Evolutionary conservation across 2,888 invertebrate genomes (phyloP).

Genomic region (Nowickia ferox): DNA sequence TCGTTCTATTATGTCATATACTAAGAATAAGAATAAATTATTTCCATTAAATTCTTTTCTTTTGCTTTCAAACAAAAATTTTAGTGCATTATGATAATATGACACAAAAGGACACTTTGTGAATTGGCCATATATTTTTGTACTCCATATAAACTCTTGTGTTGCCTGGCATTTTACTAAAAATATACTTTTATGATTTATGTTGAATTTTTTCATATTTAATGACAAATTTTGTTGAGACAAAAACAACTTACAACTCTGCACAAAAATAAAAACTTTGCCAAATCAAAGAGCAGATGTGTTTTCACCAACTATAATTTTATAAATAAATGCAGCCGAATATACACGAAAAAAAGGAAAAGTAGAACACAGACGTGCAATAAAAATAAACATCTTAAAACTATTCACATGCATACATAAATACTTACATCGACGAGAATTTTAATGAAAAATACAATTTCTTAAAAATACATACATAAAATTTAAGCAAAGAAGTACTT

Average conservation of each 20-base stretch:
- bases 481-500: not conserved
- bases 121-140: no score
- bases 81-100: no score
- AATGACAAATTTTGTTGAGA: not conserved
- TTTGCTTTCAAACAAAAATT: no score
- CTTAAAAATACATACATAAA: not conserved
- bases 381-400: conserved; percentile 10
- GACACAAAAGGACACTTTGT: no score
- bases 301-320: conserved; percentile 5
- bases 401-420: not conserved
- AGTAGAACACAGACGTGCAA: conserved; percentile 8
- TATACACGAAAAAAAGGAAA: not conserved
- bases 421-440: not conserved
- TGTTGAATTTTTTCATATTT: not conserved
- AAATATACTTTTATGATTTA: not conserved
- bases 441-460: not conserved
- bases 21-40: no score
- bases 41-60: no score
- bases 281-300: conserved; percentile 26
- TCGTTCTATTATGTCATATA: no score
- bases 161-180: not conserved
- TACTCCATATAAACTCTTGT: not conserved
- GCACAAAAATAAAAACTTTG: not conserved
- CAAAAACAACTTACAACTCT: not conserved
- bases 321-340: conserved; percentile 34